phyloP scores from a whole-genome alignment of 2,888 invertebrate genomes.

The Oscheius sp. region DNA sequence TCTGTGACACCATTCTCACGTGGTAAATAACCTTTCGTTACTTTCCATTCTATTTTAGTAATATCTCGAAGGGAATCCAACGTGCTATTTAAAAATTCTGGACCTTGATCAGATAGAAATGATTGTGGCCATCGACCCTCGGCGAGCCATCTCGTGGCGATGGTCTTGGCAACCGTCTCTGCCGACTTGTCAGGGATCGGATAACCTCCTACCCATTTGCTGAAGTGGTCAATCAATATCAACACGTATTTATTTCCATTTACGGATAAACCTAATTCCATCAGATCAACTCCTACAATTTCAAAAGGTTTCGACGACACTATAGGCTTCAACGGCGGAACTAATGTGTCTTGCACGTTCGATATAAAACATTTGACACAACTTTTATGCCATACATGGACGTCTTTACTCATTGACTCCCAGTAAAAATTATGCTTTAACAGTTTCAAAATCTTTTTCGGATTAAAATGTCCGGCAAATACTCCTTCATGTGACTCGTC shows the following conservation, averaged over 20 bases:
- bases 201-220: conserved; percentile 31
- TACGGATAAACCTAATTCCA: conserved; percentile 36
- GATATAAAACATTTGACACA: conserved; percentile 35
- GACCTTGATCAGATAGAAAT: conserved; percentile 40
- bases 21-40: no score
- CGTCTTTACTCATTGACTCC: conserved; percentile 37
- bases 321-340: conserved; percentile 38
- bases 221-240: conserved; percentile 42
- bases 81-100: conserved; percentile 39
- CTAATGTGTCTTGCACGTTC: conserved; percentile 16
- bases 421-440: conserved; percentile 35
- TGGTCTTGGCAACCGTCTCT: conserved; percentile 38
- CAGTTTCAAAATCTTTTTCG: conserved; percentile 2
- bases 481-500: conserved; percentile 34
- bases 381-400: conserved; percentile 32
- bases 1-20: no score
- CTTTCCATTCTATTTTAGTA: no score
- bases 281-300: conserved; percentile 38
- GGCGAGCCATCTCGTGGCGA: conserved; percentile 38
- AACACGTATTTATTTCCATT: no score
- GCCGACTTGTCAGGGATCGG: conserved; percentile 42
- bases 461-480: conserved; percentile 27
- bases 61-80: no score
- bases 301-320: conserved; percentile 34
- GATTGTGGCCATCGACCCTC: conserved; percentile 36